Base-by-base conservation (phyloP, 2,113 vertebrate species). In the Oncorhynchus kisutch region DNA sequence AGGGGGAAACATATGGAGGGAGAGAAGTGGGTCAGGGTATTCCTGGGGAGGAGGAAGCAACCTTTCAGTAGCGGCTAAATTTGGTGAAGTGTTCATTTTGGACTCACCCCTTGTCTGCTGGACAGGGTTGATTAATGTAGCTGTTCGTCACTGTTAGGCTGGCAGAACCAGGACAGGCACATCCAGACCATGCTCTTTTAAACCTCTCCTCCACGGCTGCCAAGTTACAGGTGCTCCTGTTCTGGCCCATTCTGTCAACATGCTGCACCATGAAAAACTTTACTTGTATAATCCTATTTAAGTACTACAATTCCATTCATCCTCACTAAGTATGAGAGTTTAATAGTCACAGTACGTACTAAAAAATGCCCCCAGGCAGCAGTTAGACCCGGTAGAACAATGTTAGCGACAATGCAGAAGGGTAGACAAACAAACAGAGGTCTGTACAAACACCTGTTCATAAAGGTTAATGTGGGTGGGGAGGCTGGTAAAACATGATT, bases 161-260 rank as follows among this genome's bases (percentile, higher is more conserved):
- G 87, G 88, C 89, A 90, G 90, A 91, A 89, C 84, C 90, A 88
- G 91, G 88, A 79, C 88, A 88, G 77, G 27, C 66, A 13, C 71
- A 72, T 48, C 81, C 66, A 71, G 51, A 65, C 54, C 45, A 31
- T 39, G 49, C 45, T 31, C 68, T 1, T 29, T 22, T 25, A 20
- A 69, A 54, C 45, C 25, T 20, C 51, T 22, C 13, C 27, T 67
- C 29, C 18, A 12, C 20, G 6, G 34, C 18, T 69, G 8, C 1
- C 1, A 39, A 68, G 16, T 13, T 45, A 24, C 12, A 13, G 18
- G n/a, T 48, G 27, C 39, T 9, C 0, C 39, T 24, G 3, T n/a
- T 70, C 20, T 11, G 12, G 3, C 20, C 65, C 20, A 64, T 16
- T 64, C 20, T 64, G 5, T 25, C n/a, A 62, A 24, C 59, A 54